Conservation (phyloP, 2,113 vertebrate species). For the Erinaceus europaeus region DNA sequence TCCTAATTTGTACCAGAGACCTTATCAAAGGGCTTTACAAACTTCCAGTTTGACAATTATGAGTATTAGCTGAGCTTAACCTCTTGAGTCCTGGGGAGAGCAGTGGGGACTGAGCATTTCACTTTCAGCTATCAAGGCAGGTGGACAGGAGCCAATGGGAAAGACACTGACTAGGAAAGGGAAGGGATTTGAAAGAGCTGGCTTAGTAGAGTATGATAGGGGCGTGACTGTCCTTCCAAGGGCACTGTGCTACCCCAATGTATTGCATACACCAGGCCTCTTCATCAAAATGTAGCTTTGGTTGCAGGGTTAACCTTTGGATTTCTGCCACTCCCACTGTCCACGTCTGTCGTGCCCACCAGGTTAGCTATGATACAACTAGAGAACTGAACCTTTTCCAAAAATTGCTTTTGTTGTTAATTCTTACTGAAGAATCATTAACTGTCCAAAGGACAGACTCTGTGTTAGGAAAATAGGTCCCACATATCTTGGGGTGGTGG, state of each 20-base stretch:
- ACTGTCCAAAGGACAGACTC: constrained; percentile 4
- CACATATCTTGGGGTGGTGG: too few relatives aligned
- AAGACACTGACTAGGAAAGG: constrained; percentile 8
- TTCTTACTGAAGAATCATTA: constrained; percentile 11
- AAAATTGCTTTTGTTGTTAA: neutral
- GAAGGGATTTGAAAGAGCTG: neutral
- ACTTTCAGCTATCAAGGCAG: neutral
- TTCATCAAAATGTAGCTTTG: neutral
- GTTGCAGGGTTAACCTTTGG: neutral
- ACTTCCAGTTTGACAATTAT: constrained; percentile 64
- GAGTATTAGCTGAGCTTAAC: constrained; percentile 64
- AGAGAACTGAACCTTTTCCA: neutral
- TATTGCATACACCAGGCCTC: neutral
- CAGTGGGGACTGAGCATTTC: constrained; percentile 15
- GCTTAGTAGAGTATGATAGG: too few relatives aligned
- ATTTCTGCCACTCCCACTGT: neutral
- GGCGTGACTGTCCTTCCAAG: neutral
- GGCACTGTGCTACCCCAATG: neutral
- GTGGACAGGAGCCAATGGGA: neutral
- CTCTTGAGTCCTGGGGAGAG: constrained; percentile 29
- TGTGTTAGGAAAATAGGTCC: neutral
- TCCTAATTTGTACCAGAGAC: constrained; percentile 66
- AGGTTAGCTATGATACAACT: neutral
- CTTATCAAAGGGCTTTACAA: constrained; percentile 62
- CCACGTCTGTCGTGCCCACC: neutral